Evolutionary conservation across 2,888 invertebrate genomes (phyloP).

Genomic region (Smittia aterrima): DNA sequence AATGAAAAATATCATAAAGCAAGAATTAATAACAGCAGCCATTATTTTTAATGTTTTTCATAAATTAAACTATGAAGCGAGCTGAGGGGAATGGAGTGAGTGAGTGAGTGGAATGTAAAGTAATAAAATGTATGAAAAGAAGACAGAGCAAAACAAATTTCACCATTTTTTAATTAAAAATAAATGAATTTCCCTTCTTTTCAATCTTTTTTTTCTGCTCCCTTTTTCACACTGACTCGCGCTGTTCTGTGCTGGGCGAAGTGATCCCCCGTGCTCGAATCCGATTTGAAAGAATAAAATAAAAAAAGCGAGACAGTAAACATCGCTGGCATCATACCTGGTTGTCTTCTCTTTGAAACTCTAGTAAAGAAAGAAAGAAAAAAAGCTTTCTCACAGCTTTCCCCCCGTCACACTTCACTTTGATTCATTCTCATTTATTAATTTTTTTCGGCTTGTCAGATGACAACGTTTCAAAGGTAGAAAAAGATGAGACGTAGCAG

Average conservation of each 20-base stretch:
- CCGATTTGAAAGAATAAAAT: not conserved
- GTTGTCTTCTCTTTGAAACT: not conserved
- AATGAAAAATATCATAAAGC: slow-evolving; percentile 40
- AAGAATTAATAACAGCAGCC: slow-evolving; percentile 34
- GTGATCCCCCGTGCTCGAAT: not conserved
- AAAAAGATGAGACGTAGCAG: not conserved
- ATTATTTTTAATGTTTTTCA: slow-evolving; percentile 40
- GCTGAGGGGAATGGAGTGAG: not conserved
- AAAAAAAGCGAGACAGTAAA: slow-evolving; percentile 8
- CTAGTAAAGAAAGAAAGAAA: slow-evolving; percentile 8
- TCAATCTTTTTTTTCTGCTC: not conserved
- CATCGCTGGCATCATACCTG: not conserved
- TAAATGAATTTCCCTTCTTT: slow-evolving; percentile 23
- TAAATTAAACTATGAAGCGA: slow-evolving; percentile 38
- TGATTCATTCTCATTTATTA: slow-evolving; percentile 25
- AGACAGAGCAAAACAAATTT: slow-evolving; percentile 39
- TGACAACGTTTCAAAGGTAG: not conserved
- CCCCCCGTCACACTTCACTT: not conserved
- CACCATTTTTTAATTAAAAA: slow-evolving; percentile 39
- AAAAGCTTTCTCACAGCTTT: not conserved
- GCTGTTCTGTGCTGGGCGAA: not conserved
- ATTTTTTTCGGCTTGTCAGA: slow-evolving; percentile 13
- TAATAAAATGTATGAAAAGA: slow-evolving; percentile 30
- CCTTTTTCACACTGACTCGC: not conserved
- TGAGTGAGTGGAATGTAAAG: slow-evolving; percentile 24